Base-by-base conservation (phyloP, 2,797 vertebrate genomes). In the Rhodeus uyekii region DNA sequence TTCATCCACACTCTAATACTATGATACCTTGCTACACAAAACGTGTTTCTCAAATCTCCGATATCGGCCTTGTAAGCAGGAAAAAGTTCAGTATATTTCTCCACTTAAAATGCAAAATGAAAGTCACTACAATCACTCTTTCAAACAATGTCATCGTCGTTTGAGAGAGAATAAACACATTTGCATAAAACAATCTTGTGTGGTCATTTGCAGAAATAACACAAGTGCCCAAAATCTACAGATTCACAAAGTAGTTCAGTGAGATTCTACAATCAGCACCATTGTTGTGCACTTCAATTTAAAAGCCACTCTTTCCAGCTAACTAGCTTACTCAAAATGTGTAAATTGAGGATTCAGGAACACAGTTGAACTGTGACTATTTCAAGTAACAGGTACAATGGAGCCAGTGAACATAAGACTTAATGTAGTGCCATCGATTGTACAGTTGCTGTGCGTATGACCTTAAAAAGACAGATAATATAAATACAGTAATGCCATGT, bases 321-420 rank as follows among this genome's bases (percentile, higher is more conserved):
- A 78, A 24, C 18, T 78, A 77, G 48, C 81, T 32, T 63, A 80
- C 81, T 83, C 42, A 68, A 14, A 29, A 71, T 74, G 50, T 76
- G 67, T 81, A 81, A 63, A 78, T 14, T 16, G 53, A 84, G 75
- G 64, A 68, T 50, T 50, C 73, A 60, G 55, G 74, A 63, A 75
- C 50, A 69, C 8, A 46, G 64, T 46, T 74, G 16, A 82, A 75
- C 60, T 83, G 8, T 50, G 65, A 85, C 71, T 78, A 58, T 53
- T 87, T 89, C 87, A 89, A 89, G 86, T 89, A 89, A 86, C 74
- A 79, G 76, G 63, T 80, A 82, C 68, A 77, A 85, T 53, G 55
- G n/a, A 83, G 81, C 64, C 60, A 63, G 58, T 72, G 58, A 85
- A 74, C 42, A 61, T 80, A 85, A 82, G 80, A 86, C 76, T 67